Evolutionary conservation across 2,797 vertebrate species (phyloP).

Genomic region (Fistularia commersonii): DNA sequence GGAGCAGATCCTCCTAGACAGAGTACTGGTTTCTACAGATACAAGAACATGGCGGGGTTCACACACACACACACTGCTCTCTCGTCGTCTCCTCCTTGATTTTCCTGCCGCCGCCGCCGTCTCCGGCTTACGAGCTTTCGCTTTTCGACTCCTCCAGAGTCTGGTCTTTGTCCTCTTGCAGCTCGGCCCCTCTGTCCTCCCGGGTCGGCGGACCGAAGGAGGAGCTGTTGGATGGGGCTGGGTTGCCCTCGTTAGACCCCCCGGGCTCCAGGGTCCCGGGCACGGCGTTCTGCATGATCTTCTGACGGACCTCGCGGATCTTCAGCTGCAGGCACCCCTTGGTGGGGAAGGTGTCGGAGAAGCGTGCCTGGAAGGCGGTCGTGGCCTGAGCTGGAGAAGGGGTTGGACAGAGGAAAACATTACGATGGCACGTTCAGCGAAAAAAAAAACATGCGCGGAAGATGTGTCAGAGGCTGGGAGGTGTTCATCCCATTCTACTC

Average conservation of each 20-base stretch:
- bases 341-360: conserved; percentile 88
- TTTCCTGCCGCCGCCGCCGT: conserved; percentile 23
- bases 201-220: conserved; percentile 62
- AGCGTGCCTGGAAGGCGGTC: conserved; percentile 88
- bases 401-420: background rate
- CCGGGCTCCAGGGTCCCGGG: conserved; percentile 72
- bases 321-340: conserved; percentile 93
- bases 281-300: conserved; percentile 92
- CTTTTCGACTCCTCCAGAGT: conserved; percentile 62
- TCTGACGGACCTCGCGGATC: conserved; percentile 93
- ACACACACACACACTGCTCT: conserved; percentile 41
- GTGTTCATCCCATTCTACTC: too few relatives aligned
- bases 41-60: conserved; percentile 31
- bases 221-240: conserved; percentile 47
- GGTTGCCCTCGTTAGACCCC: conserved; percentile 33
- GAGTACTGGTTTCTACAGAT: conserved; percentile 38
- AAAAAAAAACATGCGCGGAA: too few relatives aligned
- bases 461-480: too few relatives aligned
- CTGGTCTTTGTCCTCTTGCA: conserved; percentile 57
- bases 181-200: conserved; percentile 64
- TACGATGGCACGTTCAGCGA: background rate
- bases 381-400: conserved; percentile 84
- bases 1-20: conserved; percentile 2
- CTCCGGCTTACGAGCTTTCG: conserved; percentile 64
- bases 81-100: conserved; percentile 17